Evolutionary conservation across 2,888 invertebrate species (phyloP).

Genomic region (Cephus sareptanus): DNA sequence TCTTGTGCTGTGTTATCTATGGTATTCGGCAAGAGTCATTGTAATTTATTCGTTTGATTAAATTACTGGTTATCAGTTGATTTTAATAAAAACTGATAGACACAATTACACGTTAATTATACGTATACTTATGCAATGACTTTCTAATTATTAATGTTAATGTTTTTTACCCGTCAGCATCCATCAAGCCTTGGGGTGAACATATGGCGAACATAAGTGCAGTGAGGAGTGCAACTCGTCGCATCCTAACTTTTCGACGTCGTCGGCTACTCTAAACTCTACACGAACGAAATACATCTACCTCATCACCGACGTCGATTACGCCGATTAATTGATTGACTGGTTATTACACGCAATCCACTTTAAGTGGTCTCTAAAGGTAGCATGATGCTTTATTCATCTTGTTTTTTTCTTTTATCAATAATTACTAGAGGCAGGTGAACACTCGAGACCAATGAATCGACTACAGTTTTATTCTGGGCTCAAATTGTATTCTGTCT

Average conservation of each 20-base stretch:
- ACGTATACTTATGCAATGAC: background rate
- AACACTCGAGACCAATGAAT: constrained; percentile 12
- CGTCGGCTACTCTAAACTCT: background rate
- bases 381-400: background rate
- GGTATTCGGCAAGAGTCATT: background rate
- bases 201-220: constrained; percentile 1
- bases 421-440: constrained; percentile 14
- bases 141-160: background rate
- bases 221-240: background rate
- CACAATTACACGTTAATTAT: background rate
- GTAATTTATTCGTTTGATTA: background rate
- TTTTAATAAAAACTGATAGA: background rate
- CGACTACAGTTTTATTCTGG: constrained; percentile 6
- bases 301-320: background rate
- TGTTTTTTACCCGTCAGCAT: constrained; percentile 34
- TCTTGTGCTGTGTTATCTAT: background rate
- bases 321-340: constrained; percentile 54
- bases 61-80: background rate
- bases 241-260: constrained; percentile 2
- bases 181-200: constrained; percentile 23
- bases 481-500: background rate
- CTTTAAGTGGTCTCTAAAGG: constrained; percentile 35
- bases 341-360: constrained; percentile 48
- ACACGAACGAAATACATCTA: background rate
- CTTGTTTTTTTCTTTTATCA: background rate